These are phyloP conservation scores for Prietella phreatophila DNA, from an alignment of 2,113 vertebrate species.

Conservation along the genomic window DNA sequence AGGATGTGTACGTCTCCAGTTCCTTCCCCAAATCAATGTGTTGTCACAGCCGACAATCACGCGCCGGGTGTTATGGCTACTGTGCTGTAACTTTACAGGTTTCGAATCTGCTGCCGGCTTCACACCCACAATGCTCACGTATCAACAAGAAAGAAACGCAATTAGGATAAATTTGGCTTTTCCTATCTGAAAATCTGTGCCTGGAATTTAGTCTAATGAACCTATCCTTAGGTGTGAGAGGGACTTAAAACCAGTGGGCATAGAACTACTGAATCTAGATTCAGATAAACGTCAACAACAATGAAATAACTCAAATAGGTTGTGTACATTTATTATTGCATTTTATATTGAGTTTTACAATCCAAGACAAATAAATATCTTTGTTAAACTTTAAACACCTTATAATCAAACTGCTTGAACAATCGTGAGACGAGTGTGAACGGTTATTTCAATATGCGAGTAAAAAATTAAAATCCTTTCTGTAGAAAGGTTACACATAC, in stretches of 20 bases:
- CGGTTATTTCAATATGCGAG: not conserved
- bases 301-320: not conserved
- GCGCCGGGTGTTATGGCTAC: constrained; percentile 73
- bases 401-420: not conserved
- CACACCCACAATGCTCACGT: constrained; percentile 49
- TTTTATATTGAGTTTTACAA: not conserved
- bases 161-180: constrained; percentile 22
- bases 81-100: constrained; percentile 53
- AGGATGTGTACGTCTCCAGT: constrained; percentile 77
- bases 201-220: not conserved
- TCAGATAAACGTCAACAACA: not conserved
- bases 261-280: not conserved
- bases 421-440: not conserved
- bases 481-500: not conserved
- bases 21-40: constrained; percentile 78
- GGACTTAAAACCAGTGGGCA: not conserved
- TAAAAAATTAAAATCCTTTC: not conserved
- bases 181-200: not conserved
- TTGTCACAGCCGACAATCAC: constrained; percentile 71
- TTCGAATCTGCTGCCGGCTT: constrained; percentile 59
- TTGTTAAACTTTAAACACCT: not conserved
- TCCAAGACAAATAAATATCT: not conserved
- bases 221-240: not conserved
- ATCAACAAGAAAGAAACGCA: constrained; percentile 43
- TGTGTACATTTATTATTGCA: not conserved